Evolutionary conservation across 2,888 invertebrate species (phyloP), one percentile per base, ranked within the genome.

Genomic region (Cryptosula pallasiana): DNA sequence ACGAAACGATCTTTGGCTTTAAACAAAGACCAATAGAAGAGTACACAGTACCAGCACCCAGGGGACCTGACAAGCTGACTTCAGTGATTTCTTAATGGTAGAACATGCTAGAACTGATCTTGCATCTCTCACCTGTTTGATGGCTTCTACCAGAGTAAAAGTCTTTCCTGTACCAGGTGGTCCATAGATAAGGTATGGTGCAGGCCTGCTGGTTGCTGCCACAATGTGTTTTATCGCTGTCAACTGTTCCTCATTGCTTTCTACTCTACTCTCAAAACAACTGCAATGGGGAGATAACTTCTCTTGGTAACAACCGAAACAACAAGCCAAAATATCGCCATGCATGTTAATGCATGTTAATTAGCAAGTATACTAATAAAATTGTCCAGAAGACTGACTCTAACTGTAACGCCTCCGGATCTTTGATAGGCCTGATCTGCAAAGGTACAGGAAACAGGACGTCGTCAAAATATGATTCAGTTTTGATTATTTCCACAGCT

Each of bases 161-260:
- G 81, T 82, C 73, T 82, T 82, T 3, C 82, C 82, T 0, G 82
- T 82, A 9, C 82, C 82, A 2, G 82, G 82, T 2, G 81, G 82
- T 3, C 82, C 82, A 78, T 81, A 82, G 58, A 82, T 77, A n/a
- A 82, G 74, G 73, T 81, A 82, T 1, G 82, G 82, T 0, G 80
- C 79, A 9, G 82, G 81, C 34, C 79, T 76, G 5, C 81, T 80
- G 13, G 78, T 76, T 1, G 81, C 81, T 13, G 77, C 74, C 32
- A 81, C 75, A 36, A 82, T 81, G 74, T 80, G 77, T 23, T 74
- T 71, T 16, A 82, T 77, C 1, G 82, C 82, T 63, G 55, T 72
- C 69, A 71, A 71, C 76, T 82, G 82, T 71, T 80, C 75, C 0
- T 45, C 25, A 72, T 82, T 82, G 0, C 71, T 74, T 54, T 76